Base-by-base conservation (phyloP, 2,113 vertebrate species). In the Pithys albifrons region DNA sequence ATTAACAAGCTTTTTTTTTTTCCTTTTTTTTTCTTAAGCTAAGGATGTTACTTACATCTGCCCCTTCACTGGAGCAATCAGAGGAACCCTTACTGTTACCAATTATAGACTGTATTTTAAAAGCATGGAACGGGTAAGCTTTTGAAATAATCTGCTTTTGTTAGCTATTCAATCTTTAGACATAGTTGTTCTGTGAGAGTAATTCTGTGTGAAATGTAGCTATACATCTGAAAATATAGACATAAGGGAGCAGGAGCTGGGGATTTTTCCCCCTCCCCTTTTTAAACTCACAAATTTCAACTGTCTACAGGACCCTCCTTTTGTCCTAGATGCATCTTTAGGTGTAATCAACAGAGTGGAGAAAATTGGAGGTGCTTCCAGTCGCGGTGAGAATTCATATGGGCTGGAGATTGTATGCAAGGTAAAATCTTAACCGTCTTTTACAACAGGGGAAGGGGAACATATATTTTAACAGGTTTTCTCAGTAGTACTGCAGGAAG, bases 41-140 rank as follows among this genome's bases (percentile, higher is more conserved):
- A 99, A 99, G 98, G 99, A 99, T 89, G 98, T 99, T 88, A 99
- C 99, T 85, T 99, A 99, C 74, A 99, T 99, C 96, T 99, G 99
- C 93, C 99, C 99, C 13, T 99, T 99, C 95, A 98, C 98, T 87
- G 99, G 99, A 95, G 98, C 99, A 61, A 96, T 99, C 64, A 98
- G 98, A 92, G 99, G 99, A 97, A 99, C 98, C 4, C 97, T 99
- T 93, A 99, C 98, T 9, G 98, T 99, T 83, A 99, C 99, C 58
- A 99, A 99, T 98, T 99, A 99, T 94, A 99, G 99, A 79, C 97
- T 99, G 16, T 99, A 99, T 97, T 99, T 99, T 97, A 99, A 98
- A 97, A 99, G 98, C 96, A 98, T 98, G 97, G 99, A 99, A 96
- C 98, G 98, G 98, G 99, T 99, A 98, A 96, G 98, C n/a, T 67